phyloP scores from a whole-genome alignment of 2,888 invertebrate genomes.

The Oasisia sp. region DNA sequence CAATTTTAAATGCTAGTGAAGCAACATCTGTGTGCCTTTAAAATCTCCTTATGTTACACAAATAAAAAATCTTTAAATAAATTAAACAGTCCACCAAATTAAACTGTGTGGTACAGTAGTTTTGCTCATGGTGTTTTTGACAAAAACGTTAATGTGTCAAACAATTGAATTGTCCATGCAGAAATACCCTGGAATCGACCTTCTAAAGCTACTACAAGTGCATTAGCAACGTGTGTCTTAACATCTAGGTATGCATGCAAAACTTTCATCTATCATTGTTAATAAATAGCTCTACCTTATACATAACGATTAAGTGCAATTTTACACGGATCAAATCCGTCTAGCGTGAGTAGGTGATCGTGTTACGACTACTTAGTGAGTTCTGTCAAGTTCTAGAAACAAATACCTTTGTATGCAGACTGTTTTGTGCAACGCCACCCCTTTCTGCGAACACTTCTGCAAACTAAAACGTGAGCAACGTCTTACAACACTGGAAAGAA shows the following conservation, averaged over 20 bases:
- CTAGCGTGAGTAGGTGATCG: background rate
- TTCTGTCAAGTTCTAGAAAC: background rate
- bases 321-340: background rate
- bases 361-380: background rate
- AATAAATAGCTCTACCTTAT: background rate
- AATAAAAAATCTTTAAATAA: too few species aligned
- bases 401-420: slow-evolving; percentile 17
- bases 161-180: background rate
- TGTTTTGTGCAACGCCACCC: background rate
- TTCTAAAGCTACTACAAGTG: background rate
- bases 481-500: background rate
- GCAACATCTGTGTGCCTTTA: background rate
- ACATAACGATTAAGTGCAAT: background rate
- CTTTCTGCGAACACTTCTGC: slow-evolving; percentile 11
- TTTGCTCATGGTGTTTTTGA: background rate
- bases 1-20: background rate
- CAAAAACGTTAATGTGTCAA: background rate
- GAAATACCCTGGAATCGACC: background rate
- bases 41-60: background rate
- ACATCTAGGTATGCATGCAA: background rate
- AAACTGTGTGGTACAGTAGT: background rate
- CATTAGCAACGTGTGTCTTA: background rate
- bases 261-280: background rate
- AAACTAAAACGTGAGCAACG: background rate
- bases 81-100: too few species aligned